Base-by-base conservation (phyloP, 2,113 vertebrate species). In the Indri indri region DNA sequence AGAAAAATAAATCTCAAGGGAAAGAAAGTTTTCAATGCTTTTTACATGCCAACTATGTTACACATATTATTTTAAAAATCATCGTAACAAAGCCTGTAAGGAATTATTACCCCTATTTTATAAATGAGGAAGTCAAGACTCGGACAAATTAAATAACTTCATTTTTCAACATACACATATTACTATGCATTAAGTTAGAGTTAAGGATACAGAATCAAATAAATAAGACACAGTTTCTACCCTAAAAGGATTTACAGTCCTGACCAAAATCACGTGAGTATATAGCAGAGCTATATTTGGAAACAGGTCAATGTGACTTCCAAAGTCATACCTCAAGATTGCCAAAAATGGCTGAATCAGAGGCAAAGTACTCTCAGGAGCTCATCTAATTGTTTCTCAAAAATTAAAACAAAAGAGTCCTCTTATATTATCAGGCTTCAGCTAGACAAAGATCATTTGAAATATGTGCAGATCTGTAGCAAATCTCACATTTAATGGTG, bases 121-220 rank as follows among this genome's bases (percentile, higher is more conserved):
- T 63, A 63, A 63, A 63, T 63, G 27, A 63, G 61, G 27, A 63
- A 63, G 61, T 14, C 23, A 96, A 80, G 18, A 86, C 73, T 84
- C 50, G 66, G 45, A 70, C 32, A 90, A 93, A 84, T 84, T 52
- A 77, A 63, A 30, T 63, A 30, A 70, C 16, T 89, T 93, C 6
- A 17, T 54, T 79, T 92, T 93, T 90, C 37, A 79, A 94, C 12
- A 86, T n/a, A 76, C 0, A 16, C 45, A 61, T 52, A 61, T 90
- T 86, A 88, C 52, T 32, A 88, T 52, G 10, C 84, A 92, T 96
- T 79, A 92, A 94, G 30, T 88, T 84, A 71, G 23, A 70, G 10
- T n/a, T 88, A 84, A 88, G 8, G 25, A 84, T 61, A 83, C 8
- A 91, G 66, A 80, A 74, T 27, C 17, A 91, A 96, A 70, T 76